A percentile compares a stretch with the other conserved stretches of the same genome.
Conservation (phyloP, 2,113 vertebrate genomes). For the Gymnocephalus cernua region DNA sequence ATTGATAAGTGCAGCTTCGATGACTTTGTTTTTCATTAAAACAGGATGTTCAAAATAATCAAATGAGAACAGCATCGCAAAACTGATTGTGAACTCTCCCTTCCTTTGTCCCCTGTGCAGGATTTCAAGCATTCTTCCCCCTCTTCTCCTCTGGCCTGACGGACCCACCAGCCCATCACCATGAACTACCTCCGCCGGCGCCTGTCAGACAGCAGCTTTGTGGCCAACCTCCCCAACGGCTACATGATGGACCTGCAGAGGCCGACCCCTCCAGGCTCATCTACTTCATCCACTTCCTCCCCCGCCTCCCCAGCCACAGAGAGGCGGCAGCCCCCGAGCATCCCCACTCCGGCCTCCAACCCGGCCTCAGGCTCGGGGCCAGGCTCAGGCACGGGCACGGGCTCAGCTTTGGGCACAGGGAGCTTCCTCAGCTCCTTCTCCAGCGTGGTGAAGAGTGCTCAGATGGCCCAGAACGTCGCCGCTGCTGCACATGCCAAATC, state of each 20-base stretch:
- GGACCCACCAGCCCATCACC: conserved; percentile 65
- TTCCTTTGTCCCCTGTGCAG: conserved; percentile 15
- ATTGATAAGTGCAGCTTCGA: too few relatives aligned
- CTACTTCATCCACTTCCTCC: conserved; percentile 91
- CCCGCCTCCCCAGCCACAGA: conserved; percentile 83
- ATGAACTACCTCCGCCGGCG: conserved; percentile 98
- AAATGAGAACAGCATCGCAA: background rate
- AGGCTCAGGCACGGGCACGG: conserved; percentile 16
- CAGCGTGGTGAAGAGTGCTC: conserved; percentile 91
- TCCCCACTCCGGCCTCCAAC: conserved; percentile 66
- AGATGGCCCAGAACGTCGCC: conserved; percentile 87
- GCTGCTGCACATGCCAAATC: conserved; percentile 86
- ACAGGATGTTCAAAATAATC: background rate
- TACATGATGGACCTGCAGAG: conserved; percentile 97
- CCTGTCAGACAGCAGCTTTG: conserved; percentile 97
- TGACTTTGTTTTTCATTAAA: background rate
- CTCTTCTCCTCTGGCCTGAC: conserved; percentile 62
- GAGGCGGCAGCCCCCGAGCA: conserved; percentile 85
- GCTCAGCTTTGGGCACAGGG: conserved; percentile 64
- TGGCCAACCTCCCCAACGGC: conserved; percentile 96
- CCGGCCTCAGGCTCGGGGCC: conserved; percentile 50
- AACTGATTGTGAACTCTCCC: background rate
- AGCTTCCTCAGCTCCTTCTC: conserved; percentile 96
- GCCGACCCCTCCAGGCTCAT: conserved; percentile 84
- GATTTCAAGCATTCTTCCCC: conserved; percentile 35